Base-by-base conservation (phyloP, 2,888 invertebrate genomes). In the Clusia tigrina region DNA sequence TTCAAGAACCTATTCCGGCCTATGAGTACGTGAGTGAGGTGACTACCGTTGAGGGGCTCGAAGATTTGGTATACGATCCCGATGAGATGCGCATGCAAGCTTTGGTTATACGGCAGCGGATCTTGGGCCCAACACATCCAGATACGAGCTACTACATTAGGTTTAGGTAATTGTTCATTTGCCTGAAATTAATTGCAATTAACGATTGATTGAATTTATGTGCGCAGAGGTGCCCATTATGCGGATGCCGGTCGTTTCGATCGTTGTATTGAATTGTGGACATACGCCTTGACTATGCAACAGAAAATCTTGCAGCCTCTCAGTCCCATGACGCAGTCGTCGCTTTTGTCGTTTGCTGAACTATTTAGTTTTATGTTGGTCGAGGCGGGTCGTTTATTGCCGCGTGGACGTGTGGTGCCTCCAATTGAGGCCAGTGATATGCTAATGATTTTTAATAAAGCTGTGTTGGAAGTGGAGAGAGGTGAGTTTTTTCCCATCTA, bases 11-110 rank as follows among this genome's bases (percentile, higher is more conserved):
- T 42, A 91, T 94, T 68, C 89, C 91, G 67, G 96, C 97, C 0
- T 98, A 97, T 82, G 95, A 96, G 80, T 92, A 89, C 81, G 91
- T 92, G 0, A 87, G 88, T 57, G 98, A 98, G 85, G 93, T 95
- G 15, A 88, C 88, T 69, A 90, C 91, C 71, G 85, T 89, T 54
- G 91, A 91, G 59, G 90, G 92, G 65, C 83, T 98, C 52, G 93
- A 95, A 70, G 94, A 94, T 69, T 84, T 98, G 54, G 89, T 95
- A 60, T 91, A 93, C 6, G 96, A 98, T 85, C 96, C 96, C 0
- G 98, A 98, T 81, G 94, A 93, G 71, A 95, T 98, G 93, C 87
- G 96, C 75, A 97, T 98, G 96, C 98, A 95, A 81, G 94, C 93
- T 0, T 84, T 98, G 58, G 90, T 97, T 65, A 94, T 97, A 66